Conservation (phyloP, 2,113 vertebrate species). For the Dolichotis patagonum region DNA sequence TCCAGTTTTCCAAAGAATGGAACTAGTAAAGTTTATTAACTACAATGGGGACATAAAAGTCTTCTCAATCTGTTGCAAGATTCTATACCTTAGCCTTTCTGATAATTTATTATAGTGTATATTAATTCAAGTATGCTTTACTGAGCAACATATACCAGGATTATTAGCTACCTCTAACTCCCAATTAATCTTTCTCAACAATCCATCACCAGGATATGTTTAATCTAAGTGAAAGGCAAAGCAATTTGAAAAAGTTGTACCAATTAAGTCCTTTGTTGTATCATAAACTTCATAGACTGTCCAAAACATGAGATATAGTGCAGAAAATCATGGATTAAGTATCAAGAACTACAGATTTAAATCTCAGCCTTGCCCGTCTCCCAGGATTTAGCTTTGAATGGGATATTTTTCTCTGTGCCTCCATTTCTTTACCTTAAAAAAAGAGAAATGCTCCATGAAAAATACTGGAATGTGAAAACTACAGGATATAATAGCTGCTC, state of each 20-base stretch:
- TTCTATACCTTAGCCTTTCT: background rate
- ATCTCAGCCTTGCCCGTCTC: background rate
- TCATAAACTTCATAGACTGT: background rate
- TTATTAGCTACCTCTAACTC: background rate
- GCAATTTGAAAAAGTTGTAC: background rate
- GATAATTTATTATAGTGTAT: background rate
- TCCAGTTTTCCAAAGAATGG: conserved; percentile 31
- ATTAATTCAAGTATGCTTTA: background rate
- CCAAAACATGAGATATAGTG: background rate
- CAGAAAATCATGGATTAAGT: background rate
- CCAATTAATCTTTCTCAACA: conserved; percentile 2
- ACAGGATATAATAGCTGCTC: background rate
- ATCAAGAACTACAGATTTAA: background rate
- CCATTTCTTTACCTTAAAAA: conserved; percentile 42
- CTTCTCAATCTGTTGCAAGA: background rate
- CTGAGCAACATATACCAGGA: background rate
- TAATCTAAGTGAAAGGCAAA: conserved; percentile 26
- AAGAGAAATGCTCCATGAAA: conserved; percentile 9
- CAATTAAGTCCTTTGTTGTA: background rate
- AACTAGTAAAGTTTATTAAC: conserved; percentile 5
- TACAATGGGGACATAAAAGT: background rate
- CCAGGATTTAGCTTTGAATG: background rate
- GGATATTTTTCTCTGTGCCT: background rate
- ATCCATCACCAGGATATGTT: conserved; percentile 6
- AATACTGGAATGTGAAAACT: background rate